Base-by-base conservation (phyloP, 2,797 vertebrate genomes). In the Aplochiton taeniatus region DNA sequence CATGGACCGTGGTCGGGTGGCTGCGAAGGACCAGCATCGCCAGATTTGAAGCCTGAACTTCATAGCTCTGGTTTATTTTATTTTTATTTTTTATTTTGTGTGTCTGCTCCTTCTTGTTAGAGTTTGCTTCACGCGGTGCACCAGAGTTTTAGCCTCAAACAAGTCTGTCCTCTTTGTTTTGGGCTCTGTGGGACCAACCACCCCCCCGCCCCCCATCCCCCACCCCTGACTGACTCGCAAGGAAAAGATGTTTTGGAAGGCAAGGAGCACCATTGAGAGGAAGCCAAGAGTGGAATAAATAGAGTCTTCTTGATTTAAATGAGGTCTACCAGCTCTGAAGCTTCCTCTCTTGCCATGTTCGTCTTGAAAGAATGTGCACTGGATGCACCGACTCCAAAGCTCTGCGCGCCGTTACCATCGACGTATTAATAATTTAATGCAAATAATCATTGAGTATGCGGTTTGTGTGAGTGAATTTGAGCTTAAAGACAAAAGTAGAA, bases 221-320 rank as follows among this genome's bases (percentile, higher is more conserved):
- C 77, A n/a, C 85, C 52, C 73, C 80, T 81, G 67, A 68, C 77
- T 72, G 71, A 79, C 44, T 58, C 52, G 62, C 50, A 82, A 11
- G 83, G 84, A 88, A 85, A 87, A 72, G 68, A 73, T 90, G 83
- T 89, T 90, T 89, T 88, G 81, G 86, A 86, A 90, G 81, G 85
- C 88, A 83, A 89, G 83, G 82, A 75, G 82, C 81, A 72, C 82
- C 82, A 86, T 86, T 81, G 83, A 84, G 78, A 16, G 69, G 44
- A 75, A 78, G 82, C 78, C 77, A 43, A 81, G 85, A 74, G 66
- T 79, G 84, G 83, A 89, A 90, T 90, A 89, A 86, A 89, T 90
- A 88, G 83, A 82, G 82, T 89, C 86, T 91, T 88, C 82, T 86
- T 87, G 86, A 91, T 90, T 91, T 88, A 90, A 90, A 90, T 90